These are phyloP conservation scores for Engraulis encrasicolus DNA, from an alignment of 2,113 vertebrate species.

Conservation along the genomic window DNA sequence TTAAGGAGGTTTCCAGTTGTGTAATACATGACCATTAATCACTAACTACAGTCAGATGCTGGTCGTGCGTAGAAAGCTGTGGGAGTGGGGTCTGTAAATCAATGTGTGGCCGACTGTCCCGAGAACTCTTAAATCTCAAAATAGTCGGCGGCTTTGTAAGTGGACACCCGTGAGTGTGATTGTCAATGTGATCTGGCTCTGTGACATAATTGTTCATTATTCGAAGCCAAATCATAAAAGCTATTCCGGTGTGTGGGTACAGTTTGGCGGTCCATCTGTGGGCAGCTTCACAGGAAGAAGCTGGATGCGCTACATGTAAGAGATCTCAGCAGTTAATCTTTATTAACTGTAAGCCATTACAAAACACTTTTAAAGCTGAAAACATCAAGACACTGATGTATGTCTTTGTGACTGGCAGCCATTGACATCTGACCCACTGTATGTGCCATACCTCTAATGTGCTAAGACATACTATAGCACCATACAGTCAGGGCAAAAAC, in stretches of 20 bases:
- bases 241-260: not conserved
- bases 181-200: not conserved
- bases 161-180: not conserved
- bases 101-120: not conserved
- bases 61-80: not conserved
- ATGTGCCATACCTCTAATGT: not conserved
- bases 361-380: not conserved
- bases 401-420: not conserved
- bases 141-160: slow-evolving; percentile 5
- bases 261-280: not conserved
- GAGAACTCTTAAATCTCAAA: not conserved
- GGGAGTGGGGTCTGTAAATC: not conserved
- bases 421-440: not conserved
- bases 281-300: not conserved
- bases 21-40: not conserved
- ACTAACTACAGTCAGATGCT: not conserved
- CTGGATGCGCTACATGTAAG: not conserved
- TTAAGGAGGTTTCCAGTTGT: not conserved
- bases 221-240: not conserved
- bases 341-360: not conserved
- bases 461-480: not conserved
- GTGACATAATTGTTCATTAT: not conserved
- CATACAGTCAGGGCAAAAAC: not conserved
- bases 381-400: not conserved
- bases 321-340: not conserved